Percentiles rank a stretch among this genome's conserved stretches.
Evolutionary conservation across 2,113 vertebrate genomes (phyloP).

Genomic region (Genyomyrus donnyi): DNA sequence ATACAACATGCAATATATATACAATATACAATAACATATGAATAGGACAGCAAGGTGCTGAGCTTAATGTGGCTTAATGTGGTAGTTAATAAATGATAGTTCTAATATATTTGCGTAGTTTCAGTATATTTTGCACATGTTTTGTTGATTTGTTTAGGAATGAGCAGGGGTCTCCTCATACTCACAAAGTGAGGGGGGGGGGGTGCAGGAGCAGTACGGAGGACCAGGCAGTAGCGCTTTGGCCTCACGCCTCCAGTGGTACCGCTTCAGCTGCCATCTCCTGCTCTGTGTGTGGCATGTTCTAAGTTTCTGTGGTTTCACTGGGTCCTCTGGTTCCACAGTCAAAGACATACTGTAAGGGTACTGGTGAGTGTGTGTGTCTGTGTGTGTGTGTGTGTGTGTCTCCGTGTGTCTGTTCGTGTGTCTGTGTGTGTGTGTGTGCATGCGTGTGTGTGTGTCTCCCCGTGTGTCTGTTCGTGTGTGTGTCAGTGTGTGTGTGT

Average conservation of each 20-base stretch:
- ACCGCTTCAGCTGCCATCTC: not conserved
- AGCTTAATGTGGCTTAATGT: no score
- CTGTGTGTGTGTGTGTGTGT: not conserved
- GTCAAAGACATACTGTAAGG: not conserved
- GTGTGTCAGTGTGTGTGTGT: no score
- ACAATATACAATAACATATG: no score
- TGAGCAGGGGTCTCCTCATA: slow-evolving; percentile 27
- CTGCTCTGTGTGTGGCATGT: not conserved
- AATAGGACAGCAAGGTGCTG: no score
- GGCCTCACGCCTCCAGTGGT: not conserved
- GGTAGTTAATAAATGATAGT: not conserved
- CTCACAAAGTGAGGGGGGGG: not conserved
- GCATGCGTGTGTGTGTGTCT: not conserved
- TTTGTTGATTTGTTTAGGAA: slow-evolving; percentile 13
- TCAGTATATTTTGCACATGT: slow-evolving; percentile 5
- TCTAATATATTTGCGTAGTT: not conserved
- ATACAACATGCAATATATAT: no score
- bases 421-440: no score
- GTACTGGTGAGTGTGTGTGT: not conserved
- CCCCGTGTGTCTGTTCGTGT: not conserved
- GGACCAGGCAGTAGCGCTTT: not conserved
- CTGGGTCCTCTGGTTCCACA: not conserved
- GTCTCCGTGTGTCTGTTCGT: not conserved
- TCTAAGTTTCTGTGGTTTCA: not conserved
- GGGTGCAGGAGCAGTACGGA: not conserved